phyloP scores from a whole-genome alignment of 1,140 invertebrate genomes.

The Sinonovacula constricta region DNA sequence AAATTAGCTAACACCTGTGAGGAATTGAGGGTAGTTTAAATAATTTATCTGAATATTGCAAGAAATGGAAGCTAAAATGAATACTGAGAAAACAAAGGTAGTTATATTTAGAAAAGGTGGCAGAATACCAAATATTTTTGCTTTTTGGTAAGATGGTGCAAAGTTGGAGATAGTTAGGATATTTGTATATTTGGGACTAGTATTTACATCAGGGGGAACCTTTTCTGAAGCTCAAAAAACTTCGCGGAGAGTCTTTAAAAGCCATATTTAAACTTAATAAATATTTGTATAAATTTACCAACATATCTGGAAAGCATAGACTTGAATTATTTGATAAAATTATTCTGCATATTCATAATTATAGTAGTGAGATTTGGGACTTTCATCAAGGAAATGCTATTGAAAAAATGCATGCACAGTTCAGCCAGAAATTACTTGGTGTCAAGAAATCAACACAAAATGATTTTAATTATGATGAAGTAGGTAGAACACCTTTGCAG shows the following conservation, averaged over 20 bases:
- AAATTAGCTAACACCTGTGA: too few species aligned
- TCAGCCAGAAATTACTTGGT: neutral
- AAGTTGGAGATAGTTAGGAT: neutral
- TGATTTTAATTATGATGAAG: neutral
- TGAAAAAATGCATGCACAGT: neutral
- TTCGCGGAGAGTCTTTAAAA: neutral
- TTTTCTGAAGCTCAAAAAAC: neutral
- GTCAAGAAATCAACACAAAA: too few species aligned
- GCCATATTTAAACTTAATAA: neutral
- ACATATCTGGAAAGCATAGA: too few species aligned
- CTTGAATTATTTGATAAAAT: neutral
- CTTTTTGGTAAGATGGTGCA: neutral
- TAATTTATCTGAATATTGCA: too few species aligned
- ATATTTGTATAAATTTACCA: too few species aligned
- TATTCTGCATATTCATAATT: neutral
- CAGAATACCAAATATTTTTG: neutral
- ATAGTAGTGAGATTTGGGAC: neutral
- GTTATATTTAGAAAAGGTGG: neutral
- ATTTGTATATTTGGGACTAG: constrained; percentile 1
- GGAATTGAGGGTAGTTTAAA: too few species aligned
- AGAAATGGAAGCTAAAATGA: neutral
- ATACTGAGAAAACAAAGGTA: neutral
- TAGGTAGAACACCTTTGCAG: neutral
- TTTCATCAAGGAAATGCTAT: neutral
- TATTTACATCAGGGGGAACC: neutral